Evolutionary conservation across 2,888 invertebrate genomes (phyloP).

Genomic region (Pyrocoelia pectoralis): DNA sequence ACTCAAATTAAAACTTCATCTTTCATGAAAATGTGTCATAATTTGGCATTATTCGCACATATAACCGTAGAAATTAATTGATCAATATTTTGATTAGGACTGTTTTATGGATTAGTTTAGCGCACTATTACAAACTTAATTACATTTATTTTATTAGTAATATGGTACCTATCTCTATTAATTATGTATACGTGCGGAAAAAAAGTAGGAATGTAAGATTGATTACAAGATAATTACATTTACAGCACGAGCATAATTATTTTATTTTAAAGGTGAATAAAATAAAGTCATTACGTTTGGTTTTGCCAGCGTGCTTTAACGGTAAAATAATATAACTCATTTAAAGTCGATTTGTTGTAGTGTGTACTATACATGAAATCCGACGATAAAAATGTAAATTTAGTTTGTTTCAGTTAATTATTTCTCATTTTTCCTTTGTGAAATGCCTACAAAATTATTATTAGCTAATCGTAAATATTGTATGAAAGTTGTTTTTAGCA

Average conservation of each 20-base stretch:
- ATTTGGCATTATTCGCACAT: not conserved
- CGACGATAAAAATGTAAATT: constrained; percentile 36
- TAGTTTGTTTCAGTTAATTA: constrained; percentile 24
- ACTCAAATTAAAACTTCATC: constrained; percentile 1
- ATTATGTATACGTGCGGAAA: not conserved
- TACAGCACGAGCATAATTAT: constrained; percentile 27
- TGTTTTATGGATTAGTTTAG: constrained; percentile 4
- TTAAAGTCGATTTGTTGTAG: constrained; percentile 35
- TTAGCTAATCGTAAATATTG: not conserved
- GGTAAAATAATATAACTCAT: constrained; percentile 37
- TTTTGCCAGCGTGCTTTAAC: constrained; percentile 30
- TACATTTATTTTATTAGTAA: constrained; percentile 2
- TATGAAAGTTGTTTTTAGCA: not conserved
- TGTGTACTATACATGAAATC: constrained; percentile 25
- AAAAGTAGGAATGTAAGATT: constrained; percentile 38
- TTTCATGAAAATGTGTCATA: not conserved
- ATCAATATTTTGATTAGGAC: constrained; percentile 11
- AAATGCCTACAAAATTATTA: constrained; percentile 1
- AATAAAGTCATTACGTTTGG: constrained; percentile 34
- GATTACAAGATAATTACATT: constrained; percentile 42
- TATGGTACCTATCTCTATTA: constrained; percentile 11
- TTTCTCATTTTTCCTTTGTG: constrained; percentile 13
- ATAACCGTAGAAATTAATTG: constrained; percentile 11
- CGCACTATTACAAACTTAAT: not conserved
- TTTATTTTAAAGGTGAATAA: constrained; percentile 27